Conservation (phyloP, 2,888 invertebrate genomes). For the Phyllotreta striolata region DNA sequence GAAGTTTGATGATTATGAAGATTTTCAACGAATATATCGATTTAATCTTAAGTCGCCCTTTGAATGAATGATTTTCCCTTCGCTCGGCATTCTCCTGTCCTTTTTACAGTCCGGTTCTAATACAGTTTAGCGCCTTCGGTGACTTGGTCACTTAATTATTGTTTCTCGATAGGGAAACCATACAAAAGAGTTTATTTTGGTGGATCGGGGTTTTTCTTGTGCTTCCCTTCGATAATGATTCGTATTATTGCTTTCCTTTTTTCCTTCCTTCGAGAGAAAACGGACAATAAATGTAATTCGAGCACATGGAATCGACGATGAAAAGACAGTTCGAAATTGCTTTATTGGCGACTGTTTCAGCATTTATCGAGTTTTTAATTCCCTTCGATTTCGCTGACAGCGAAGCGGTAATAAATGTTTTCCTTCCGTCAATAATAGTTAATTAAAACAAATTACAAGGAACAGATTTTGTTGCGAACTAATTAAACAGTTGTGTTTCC, state of each 20-base stretch:
- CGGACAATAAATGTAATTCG: slow-evolving; percentile 11
- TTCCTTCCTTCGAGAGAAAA: not conserved
- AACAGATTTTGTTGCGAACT: too few relatives aligned
- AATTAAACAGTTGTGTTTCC: too few relatives aligned
- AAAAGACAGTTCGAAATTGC: not conserved
- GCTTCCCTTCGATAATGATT: slow-evolving; percentile 8
- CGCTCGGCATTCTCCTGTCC: too few relatives aligned
- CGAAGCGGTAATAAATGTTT: too few relatives aligned
- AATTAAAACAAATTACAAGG: too few relatives aligned
- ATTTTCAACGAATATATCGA: too few relatives aligned
- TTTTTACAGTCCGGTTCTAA: slow-evolving; percentile 5
- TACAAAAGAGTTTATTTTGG: slow-evolving; percentile 14
- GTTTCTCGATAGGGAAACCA: slow-evolving; percentile 14
- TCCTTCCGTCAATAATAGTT: too few relatives aligned
- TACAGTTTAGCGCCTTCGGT: slow-evolving; percentile 8
- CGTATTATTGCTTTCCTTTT: slow-evolving; percentile 10
- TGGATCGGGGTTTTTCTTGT: slow-evolving; percentile 2
- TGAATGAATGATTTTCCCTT: too few relatives aligned
- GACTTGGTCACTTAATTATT: slow-evolving; percentile 7
- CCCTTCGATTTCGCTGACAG: not conserved
- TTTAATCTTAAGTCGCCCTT: too few relatives aligned
- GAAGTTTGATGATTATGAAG: too few relatives aligned
- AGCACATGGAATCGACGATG: slow-evolving; percentile 6
- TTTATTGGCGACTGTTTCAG: slow-evolving; percentile 8
- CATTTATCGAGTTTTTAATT: slow-evolving; percentile 4